A percentile compares a stretch with the other conserved stretches of the same genome.
Evolutionary conservation across 1,140 invertebrate genomes (phyloP).

Genomic region (Penaeus chinensis): DNA sequence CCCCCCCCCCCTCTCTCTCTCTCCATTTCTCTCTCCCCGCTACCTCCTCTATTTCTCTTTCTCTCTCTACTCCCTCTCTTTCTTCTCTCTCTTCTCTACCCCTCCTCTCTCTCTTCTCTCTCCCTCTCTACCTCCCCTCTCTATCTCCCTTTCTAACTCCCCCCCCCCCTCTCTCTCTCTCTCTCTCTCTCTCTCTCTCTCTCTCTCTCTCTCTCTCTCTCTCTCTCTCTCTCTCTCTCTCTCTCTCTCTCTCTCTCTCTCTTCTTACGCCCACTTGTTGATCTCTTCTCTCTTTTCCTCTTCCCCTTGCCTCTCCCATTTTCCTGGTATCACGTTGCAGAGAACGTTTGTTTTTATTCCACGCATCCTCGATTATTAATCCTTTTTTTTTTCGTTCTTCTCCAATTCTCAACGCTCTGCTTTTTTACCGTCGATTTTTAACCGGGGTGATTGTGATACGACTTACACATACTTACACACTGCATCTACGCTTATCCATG

Average conservation of each 20-base stretch:
- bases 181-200: background rate
- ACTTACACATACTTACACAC: too few relatives aligned
- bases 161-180: background rate
- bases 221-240: background rate
- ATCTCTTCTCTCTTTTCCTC: background rate
- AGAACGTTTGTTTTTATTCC: too few relatives aligned
- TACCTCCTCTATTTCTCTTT: background rate
- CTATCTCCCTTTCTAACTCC: background rate
- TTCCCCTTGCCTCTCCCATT: background rate
- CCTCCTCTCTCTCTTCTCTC: background rate
- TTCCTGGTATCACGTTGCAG: too few relatives aligned
- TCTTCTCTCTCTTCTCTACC: background rate
- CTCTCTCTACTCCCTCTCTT: background rate
- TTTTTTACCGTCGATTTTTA: too few relatives aligned
- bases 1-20: background rate
- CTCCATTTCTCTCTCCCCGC: background rate
- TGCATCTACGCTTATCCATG: too few relatives aligned
- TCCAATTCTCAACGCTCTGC: too few relatives aligned
- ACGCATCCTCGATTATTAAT: too few relatives aligned
- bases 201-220: background rate
- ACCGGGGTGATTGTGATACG: too few relatives aligned
- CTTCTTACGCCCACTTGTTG: background rate
- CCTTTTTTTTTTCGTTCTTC: too few relatives aligned
- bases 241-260: slow-evolving; percentile 13
- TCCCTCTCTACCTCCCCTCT: background rate